A percentile compares a stretch with the other conserved stretches of the same genome.
These are phyloP conservation scores for Andricus curvator DNA, from an alignment of 2,888 invertebrate genomes.

Conservation along the genomic window DNA sequence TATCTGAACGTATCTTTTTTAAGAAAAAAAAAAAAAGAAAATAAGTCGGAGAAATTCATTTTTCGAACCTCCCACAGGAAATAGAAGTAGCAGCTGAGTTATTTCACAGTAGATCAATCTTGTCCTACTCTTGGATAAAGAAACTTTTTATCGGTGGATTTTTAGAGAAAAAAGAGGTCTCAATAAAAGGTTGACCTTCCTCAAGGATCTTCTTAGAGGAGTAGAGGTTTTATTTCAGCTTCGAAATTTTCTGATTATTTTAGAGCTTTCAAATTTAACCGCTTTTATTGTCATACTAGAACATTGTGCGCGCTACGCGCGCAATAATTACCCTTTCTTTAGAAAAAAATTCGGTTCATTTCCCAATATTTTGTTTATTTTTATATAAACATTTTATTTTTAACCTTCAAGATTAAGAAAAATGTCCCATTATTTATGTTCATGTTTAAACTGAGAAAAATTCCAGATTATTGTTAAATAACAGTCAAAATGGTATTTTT, in stretches of 20 bases:
- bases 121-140: not conserved
- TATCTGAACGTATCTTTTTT: not conserved
- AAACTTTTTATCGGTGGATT: not conserved
- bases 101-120: slow-evolving; percentile 21
- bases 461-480: no score
- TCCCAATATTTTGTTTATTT: no score
- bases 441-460: no score
- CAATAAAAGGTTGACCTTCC: not conserved
- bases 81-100: not conserved
- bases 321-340: no score
- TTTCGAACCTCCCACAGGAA: not conserved
- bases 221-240: not conserved
- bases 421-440: no score
- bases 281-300: not conserved
- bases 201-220: not conserved
- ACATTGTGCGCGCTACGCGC: no score
- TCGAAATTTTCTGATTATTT: not conserved
- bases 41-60: not conserved
- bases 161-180: not conserved
- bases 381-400: no score
- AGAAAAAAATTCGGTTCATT: no score
- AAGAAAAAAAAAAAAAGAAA: not conserved
- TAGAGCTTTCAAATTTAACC: not conserved
- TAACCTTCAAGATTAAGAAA: no score
- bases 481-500: no score